phyloP scores from a whole-genome alignment of 2,888 invertebrate species.

The Aleiodes testaceus region DNA sequence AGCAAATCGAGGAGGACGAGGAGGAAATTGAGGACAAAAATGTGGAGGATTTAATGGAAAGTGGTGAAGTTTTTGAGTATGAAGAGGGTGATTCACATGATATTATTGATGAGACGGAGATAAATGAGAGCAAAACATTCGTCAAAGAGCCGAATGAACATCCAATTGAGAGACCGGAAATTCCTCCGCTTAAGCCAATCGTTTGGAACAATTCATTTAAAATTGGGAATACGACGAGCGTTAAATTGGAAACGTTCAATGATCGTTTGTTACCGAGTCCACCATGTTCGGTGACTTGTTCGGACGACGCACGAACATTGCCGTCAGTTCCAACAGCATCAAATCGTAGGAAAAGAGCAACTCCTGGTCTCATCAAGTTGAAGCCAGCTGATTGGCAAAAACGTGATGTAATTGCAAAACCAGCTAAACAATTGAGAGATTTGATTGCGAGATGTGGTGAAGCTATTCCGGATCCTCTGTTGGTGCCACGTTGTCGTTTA shows the following conservation, averaged over 20 bases:
- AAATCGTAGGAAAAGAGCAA: slow-evolving; percentile 32
- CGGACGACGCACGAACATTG: slow-evolving; percentile 76
- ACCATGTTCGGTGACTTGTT: slow-evolving; percentile 80
- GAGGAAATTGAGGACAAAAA: slow-evolving; percentile 73
- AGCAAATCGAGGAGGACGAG: slow-evolving; percentile 62
- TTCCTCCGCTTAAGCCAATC: slow-evolving; percentile 39
- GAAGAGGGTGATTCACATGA: slow-evolving; percentile 66
- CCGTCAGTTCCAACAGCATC: slow-evolving; percentile 46
- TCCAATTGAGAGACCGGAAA: slow-evolving; percentile 46
- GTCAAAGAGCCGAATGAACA: slow-evolving; percentile 50
- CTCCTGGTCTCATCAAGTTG: slow-evolving; percentile 41
- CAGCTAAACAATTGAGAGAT: slow-evolving; percentile 82
- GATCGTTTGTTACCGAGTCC: slow-evolving; percentile 82
- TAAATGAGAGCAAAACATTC: slow-evolving; percentile 18
- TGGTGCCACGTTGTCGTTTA: slow-evolving; percentile 85
- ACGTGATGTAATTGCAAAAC: slow-evolving; percentile 62
- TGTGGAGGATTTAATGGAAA: slow-evolving; percentile 68
- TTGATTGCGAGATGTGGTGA: slow-evolving; percentile 80
- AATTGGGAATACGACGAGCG: not conserved
- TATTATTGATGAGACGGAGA: slow-evolving; percentile 61
- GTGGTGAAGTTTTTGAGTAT: slow-evolving; percentile 58
- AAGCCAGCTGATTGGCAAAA: slow-evolving; percentile 36
- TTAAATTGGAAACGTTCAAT: slow-evolving; percentile 67
- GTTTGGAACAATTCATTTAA: slow-evolving; percentile 21
- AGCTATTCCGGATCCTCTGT: slow-evolving; percentile 86